Conservation (phyloP, 2,113 vertebrate species). For the Morone chrysops region DNA sequence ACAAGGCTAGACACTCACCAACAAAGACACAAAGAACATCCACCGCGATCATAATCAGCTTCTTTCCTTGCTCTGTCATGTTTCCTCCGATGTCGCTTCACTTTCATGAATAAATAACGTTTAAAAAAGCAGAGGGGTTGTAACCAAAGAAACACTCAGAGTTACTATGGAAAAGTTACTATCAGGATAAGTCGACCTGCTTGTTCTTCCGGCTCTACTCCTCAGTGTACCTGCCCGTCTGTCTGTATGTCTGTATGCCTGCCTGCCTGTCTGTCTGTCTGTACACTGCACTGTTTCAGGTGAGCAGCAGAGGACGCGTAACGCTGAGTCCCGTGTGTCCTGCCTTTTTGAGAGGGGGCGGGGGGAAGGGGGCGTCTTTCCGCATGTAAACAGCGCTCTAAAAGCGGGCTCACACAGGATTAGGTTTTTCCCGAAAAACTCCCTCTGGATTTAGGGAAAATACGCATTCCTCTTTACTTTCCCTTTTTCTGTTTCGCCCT, state of each 20-base stretch:
- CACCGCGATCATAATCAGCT: constrained; percentile 85
- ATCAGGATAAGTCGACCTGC: constrained; percentile 46
- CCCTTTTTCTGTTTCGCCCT: not conserved
- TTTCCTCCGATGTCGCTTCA: constrained; percentile 25
- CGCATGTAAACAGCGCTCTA: too few species aligned
- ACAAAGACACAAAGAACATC: constrained; percentile 89
- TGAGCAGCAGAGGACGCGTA: constrained; percentile 35
- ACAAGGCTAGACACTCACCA: constrained; percentile 82
- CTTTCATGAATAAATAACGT: constrained; percentile 36
- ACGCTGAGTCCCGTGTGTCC: not conserved
- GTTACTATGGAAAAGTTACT: not conserved
- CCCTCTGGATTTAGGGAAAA: not conserved
- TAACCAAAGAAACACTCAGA: not conserved
- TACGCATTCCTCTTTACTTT: too few species aligned
- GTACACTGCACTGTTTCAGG: constrained; percentile 41
- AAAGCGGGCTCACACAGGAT: not conserved
- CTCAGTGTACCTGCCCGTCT: constrained; percentile 69
- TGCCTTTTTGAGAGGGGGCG: too few species aligned
- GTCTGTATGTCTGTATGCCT: constrained; percentile 53
- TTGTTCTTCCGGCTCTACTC: constrained; percentile 80
- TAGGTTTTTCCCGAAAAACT: not conserved
- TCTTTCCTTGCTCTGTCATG: constrained; percentile 83
- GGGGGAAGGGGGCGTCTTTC: constrained; percentile 33
- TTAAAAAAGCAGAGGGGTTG: not conserved
- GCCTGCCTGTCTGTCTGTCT: not conserved